Conservation (phyloP, 2,888 invertebrate species). For the Dermolepida albohirtum region DNA sequence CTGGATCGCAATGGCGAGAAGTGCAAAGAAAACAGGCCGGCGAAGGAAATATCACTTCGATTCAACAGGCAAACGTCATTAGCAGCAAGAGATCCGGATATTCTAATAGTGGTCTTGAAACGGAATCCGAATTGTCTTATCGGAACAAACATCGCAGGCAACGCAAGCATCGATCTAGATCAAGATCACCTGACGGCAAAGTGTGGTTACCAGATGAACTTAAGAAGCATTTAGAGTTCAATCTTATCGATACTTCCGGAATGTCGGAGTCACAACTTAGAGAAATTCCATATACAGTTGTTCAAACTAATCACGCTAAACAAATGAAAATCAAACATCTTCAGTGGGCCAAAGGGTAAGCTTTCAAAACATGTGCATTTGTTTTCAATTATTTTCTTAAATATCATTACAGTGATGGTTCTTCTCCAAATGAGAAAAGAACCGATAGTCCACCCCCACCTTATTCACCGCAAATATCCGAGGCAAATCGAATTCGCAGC, state of each 20-base stretch:
- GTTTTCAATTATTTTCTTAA: neutral
- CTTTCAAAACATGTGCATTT: constrained; percentile 22
- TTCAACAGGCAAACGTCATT: constrained; percentile 79
- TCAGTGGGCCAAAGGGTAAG: constrained; percentile 55
- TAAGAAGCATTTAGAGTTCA: constrained; percentile 88
- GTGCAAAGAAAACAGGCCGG: constrained; percentile 77
- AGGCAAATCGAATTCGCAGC: constrained; percentile 51
- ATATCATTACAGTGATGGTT: constrained; percentile 41
- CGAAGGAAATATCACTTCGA: constrained; percentile 67
- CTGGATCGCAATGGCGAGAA: constrained; percentile 90
- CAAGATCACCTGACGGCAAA: constrained; percentile 77
- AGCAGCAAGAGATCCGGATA: constrained; percentile 67
- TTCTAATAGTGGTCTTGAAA: constrained; percentile 65
- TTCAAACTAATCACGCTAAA: constrained; percentile 77
- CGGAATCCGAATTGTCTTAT: constrained; percentile 65
- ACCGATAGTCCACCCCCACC: constrained; percentile 66
- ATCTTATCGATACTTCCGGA: constrained; percentile 87
- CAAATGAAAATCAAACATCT: constrained; percentile 68
- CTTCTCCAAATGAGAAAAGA: constrained; percentile 48
- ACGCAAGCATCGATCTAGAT: constrained; percentile 67
- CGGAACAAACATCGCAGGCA: constrained; percentile 58
- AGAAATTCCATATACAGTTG: constrained; percentile 90
- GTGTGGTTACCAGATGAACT: constrained; percentile 81
- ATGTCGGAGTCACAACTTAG: constrained; percentile 89
- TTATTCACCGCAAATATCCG: constrained; percentile 60